Conservation (phyloP, 92 coral and sea anemone genomes). For the Epizoanthus scotinus region DNA sequence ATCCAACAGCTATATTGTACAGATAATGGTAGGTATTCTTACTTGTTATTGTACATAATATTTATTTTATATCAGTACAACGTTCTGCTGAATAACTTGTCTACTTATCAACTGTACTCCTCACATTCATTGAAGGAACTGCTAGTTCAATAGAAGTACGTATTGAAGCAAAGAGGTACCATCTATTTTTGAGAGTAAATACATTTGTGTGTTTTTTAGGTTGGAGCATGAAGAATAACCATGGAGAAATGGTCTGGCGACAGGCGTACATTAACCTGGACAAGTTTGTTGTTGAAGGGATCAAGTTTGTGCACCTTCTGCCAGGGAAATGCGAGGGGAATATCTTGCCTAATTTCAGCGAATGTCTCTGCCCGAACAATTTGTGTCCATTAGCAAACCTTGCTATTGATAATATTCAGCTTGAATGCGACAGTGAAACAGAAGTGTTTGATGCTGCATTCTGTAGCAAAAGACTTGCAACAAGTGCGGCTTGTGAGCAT, state of each 20-base stretch:
- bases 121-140: too few relatives aligned
- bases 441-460: constrained; percentile 32
- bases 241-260: constrained; percentile 83
- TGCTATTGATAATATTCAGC: constrained; percentile 65
- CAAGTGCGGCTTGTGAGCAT: constrained; percentile 70
- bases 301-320: constrained; percentile 64
- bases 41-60: too few relatives aligned
- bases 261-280: constrained; percentile 78
- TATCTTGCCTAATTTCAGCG: background rate
- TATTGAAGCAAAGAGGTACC: too few relatives aligned
- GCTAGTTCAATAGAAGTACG: too few relatives aligned
- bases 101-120: too few relatives aligned
- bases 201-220: constrained; percentile 36
- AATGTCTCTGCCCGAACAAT: constrained; percentile 26
- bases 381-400: constrained; percentile 63
- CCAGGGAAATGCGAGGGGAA: constrained; percentile 36
- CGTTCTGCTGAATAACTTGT: too few relatives aligned
- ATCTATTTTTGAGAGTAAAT: too few relatives aligned
- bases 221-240: constrained; percentile 79
- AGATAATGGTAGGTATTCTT: too few relatives aligned
- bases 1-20: too few relatives aligned
- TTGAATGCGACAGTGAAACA: constrained; percentile 60
- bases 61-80: too few relatives aligned
- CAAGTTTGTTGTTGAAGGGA: constrained; percentile 50
- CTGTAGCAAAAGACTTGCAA: constrained; percentile 56